Conservation (phyloP, 2,888 invertebrate species). For the Syrista parreyssii region DNA sequence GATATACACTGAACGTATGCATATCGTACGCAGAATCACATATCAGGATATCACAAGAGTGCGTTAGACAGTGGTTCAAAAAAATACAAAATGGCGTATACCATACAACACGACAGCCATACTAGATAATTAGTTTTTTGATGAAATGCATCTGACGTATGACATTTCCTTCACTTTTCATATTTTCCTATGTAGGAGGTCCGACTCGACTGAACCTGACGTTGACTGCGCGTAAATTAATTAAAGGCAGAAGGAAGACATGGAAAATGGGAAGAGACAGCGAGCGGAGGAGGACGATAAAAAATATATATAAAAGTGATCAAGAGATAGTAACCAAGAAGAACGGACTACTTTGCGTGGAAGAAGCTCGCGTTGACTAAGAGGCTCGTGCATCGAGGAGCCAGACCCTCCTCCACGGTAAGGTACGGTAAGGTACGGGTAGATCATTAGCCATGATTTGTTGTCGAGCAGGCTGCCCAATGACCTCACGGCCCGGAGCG, state of each 20-base stretch:
- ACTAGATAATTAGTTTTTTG: neutral
- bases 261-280: constrained; percentile 13
- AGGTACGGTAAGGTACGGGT: constrained; percentile 58
- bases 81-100: neutral
- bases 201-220: neutral
- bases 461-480: constrained; percentile 65
- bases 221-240: neutral
- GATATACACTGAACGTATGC: neutral
- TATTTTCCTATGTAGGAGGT: neutral
- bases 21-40: neutral
- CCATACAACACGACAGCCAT: neutral
- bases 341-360: neutral
- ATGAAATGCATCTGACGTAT: neutral
- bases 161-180: neutral
- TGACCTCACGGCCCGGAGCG: constrained; percentile 59
- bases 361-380: neutral
- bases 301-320: neutral
- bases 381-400: constrained; percentile 8
- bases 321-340: neutral
- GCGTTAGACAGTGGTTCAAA: neutral
- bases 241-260: constrained; percentile 20
- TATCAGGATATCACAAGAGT: neutral
- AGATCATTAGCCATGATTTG: constrained; percentile 67
- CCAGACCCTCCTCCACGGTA: constrained; percentile 29
- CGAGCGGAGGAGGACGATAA: neutral